Base-by-base conservation (phyloP, 2,888 invertebrate species). In the Amphipoea lucens region DNA sequence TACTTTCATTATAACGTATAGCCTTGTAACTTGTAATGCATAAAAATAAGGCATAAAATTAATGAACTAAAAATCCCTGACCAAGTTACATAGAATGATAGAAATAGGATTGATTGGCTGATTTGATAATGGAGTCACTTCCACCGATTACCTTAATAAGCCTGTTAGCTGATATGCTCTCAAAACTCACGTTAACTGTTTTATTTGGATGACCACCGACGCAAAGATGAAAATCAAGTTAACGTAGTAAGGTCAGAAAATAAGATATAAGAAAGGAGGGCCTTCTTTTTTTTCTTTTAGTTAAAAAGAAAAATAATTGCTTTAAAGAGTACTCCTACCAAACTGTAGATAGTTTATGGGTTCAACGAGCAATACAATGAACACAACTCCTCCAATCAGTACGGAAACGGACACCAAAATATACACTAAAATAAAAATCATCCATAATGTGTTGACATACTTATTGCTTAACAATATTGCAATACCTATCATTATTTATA, bases 61-160 rank as follows among this genome's bases (percentile, higher is more conserved):
- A 77, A 45, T 62, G 11, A 73, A 29, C n/a, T 62, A 14, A 68
- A 80, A 36, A 82, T 29, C 75, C 76, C 29, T 82, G 82, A 82
- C 82, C 76, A 57, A 69, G 29, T 76, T 62, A 5, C 62, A 54
- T 40, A 29, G 40, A 65, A 40, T 11, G 45, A 63, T 14, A 78
- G 9, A 67, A 40, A 1, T 72, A 11, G 23, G 11, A 45, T 20
- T 76, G 0, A 66, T 48, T 66, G 20, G 7, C 36, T 57, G 14
- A 36, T 77, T 36, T 48, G 14, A 14, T 65, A 17, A 45, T 20
- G 20, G 11, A 20, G 12, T 63, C 20, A 63, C 4, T 14, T 65
- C 12, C 45, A 45, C 14, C 9, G n/a, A 54, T 65, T n/a, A 23
- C 29, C 40, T 12, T 48, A 48, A 0, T 11, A 0, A 51, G 40